Conservation (phyloP, 2,113 vertebrate species). For the Leucopsar rothschildi region DNA sequence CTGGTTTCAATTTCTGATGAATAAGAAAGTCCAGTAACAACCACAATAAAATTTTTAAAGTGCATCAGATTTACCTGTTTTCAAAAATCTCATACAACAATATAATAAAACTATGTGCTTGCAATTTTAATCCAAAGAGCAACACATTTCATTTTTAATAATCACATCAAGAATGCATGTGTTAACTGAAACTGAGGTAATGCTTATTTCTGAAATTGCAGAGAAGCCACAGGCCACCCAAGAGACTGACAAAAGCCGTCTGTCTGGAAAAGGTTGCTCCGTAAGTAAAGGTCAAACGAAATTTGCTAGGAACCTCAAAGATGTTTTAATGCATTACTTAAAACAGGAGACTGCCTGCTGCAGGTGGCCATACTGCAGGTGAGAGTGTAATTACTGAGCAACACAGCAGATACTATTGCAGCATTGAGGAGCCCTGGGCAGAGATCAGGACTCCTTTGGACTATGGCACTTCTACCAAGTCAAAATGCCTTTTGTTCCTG, state of each 20-base stretch:
- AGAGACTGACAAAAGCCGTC: conserved; percentile 32
- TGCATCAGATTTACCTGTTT: neutral
- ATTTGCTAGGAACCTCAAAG: neutral
- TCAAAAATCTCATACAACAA: neutral
- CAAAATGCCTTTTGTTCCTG: neutral
- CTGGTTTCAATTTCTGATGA: neutral
- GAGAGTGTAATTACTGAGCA: neutral
- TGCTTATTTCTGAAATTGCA: conserved; percentile 38
- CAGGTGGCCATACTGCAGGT: neutral
- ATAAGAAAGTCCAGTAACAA: neutral
- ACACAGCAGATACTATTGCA: neutral
- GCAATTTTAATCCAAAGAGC: neutral
- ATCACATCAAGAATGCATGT: neutral
- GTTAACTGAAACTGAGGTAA: conserved; percentile 36
- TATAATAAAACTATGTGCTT: neutral
- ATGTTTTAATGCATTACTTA: neutral
- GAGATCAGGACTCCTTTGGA: neutral
- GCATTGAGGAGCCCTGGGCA: neutral
- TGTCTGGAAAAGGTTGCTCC: conserved; percentile 27
- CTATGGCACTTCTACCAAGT: neutral
- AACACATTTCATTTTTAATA: neutral
- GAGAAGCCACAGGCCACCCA: conserved; percentile 40
- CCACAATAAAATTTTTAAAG: neutral
- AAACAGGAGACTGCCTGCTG: neutral
- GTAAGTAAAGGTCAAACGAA: conserved; percentile 39